Percentiles rank a stretch among this genome's conserved stretches.
phyloP scores from a whole-genome alignment of 2,113 vertebrate species.

The Prietella phreatophila region DNA sequence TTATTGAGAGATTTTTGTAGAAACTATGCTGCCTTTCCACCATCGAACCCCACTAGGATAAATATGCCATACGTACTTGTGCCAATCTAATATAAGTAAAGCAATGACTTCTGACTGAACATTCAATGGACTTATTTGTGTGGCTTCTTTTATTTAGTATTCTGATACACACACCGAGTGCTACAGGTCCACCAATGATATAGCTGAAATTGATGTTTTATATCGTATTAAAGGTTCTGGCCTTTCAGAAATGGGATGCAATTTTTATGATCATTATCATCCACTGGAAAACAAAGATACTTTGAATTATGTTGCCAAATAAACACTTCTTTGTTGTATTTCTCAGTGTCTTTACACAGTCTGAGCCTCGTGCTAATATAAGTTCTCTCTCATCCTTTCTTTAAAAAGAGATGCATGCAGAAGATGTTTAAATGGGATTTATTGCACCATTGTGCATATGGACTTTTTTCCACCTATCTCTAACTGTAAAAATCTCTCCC shows the following conservation, averaged over 20 bases:
- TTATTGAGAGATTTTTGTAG: constrained; percentile 49
- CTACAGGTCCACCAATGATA: neutral
- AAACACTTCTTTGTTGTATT: constrained; percentile 65
- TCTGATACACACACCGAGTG: neutral
- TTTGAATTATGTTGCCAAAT: constrained; percentile 63
- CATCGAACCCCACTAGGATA: constrained; percentile 35
- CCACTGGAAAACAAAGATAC: constrained; percentile 42
- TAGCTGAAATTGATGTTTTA: constrained; percentile 35
- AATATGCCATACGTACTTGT: constrained; percentile 44
- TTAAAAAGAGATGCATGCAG: neutral
- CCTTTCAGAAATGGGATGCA: constrained; percentile 51
- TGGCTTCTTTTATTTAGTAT: constrained; percentile 25
- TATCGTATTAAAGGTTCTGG: constrained; percentile 34
- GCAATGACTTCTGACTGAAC: constrained; percentile 8
- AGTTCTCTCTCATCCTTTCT: neutral
- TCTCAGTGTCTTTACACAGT: constrained; percentile 33
- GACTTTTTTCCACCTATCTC: neutral
- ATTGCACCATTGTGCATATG: neutral
- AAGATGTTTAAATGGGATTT: neutral
- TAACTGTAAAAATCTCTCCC: neutral
- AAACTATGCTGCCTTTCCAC: constrained; percentile 62
- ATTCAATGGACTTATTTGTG: neutral
- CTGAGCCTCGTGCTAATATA: neutral
- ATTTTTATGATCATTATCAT: constrained; percentile 59
- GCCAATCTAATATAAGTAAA: constrained; percentile 40